These are phyloP conservation scores for Allobates femoralis DNA, from an alignment of 2,797 vertebrate genomes.

Conservation along the genomic window DNA sequence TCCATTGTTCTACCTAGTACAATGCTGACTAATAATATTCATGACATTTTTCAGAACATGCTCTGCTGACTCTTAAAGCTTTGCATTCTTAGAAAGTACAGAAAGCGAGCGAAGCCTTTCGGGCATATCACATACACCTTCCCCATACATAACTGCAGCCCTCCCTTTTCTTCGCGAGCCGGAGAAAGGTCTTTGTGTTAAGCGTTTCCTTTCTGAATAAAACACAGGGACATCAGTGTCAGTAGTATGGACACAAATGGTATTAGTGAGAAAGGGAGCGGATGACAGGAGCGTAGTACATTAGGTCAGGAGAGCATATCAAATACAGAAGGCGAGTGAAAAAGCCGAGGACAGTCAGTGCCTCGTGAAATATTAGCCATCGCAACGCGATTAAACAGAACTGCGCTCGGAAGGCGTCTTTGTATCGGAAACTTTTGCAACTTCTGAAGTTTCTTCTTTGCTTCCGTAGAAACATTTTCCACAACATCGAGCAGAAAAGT, in stretches of 20 bases:
- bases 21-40: constrained; percentile 56
- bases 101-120: constrained; percentile 20
- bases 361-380: constrained; percentile 1
- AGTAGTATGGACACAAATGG: constrained; percentile 43
- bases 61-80: constrained; percentile 44
- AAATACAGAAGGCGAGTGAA: constrained; percentile 32
- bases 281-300: constrained; percentile 34
- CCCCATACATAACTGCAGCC: constrained; percentile 13
- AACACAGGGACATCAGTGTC: constrained; percentile 52
- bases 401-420: not conserved
- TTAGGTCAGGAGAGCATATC: constrained; percentile 49
- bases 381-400: not conserved
- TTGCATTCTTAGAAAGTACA: constrained; percentile 53
- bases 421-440: not conserved
- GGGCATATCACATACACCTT: constrained; percentile 49
- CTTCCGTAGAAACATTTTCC: constrained; percentile 20
- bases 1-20: constrained; percentile 51
- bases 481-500: not conserved
- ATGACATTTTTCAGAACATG: constrained; percentile 52
- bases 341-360: not conserved
- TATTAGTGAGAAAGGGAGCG: constrained; percentile 31
- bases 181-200: constrained; percentile 45
- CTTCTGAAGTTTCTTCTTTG: not conserved
- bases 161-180: constrained; percentile 8
- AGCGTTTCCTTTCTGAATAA: constrained; percentile 45